Conservation (phyloP, 1,140 invertebrate species). For the Sitobion miscanthi region DNA sequence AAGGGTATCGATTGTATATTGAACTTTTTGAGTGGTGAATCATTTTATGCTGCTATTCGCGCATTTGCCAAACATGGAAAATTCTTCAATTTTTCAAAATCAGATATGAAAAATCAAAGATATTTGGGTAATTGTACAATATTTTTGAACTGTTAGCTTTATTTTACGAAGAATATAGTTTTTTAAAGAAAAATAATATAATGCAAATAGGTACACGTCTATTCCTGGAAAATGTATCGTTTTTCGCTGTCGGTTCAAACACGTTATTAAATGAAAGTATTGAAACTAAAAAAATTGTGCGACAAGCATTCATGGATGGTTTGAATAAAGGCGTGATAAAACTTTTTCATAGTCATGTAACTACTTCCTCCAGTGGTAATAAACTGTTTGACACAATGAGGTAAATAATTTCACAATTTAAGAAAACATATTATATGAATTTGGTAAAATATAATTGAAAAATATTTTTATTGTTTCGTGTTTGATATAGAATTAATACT, state of each 20-base stretch:
- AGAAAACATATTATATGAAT: neutral
- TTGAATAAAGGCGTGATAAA: neutral
- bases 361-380: neutral
- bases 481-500: neutral
- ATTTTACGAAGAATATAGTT: neutral
- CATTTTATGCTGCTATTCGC: neutral
- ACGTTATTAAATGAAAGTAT: neutral
- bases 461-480: neutral
- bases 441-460: neutral
- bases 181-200: neutral
- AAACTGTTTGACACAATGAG: neutral
- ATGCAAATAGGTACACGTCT: neutral
- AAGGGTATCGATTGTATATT: neutral
- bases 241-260: neutral
- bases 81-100: conserved; percentile 11
- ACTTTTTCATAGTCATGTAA: neutral
- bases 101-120: conserved; percentile 15
- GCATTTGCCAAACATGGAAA: neutral
- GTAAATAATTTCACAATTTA: neutral
- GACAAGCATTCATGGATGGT: neutral
- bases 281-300: neutral
- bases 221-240: neutral
- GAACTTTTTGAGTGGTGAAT: conserved; percentile 25
- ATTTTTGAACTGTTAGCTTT: neutral
- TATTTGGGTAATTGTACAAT: neutral